Evolutionary conservation across 2,888 invertebrate genomes (phyloP).

Genomic region (Scaptomyza reducta): DNA sequence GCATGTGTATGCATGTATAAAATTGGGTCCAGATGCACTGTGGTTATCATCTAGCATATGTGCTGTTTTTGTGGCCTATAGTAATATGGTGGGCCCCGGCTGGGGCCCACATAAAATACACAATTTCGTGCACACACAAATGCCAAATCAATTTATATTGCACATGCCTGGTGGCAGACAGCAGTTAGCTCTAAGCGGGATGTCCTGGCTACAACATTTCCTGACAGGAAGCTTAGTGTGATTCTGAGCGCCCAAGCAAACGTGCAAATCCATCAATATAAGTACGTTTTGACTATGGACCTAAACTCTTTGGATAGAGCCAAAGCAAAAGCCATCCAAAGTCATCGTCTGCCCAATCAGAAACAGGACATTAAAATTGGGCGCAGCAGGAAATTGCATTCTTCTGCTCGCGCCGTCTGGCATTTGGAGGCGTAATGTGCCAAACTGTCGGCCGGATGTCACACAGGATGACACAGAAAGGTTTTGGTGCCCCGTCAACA

Average conservation of each 20-base stretch:
- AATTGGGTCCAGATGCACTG: conserved; percentile 49
- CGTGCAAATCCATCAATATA: conserved; percentile 71
- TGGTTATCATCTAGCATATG: conserved; percentile 52
- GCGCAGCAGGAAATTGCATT: conserved; percentile 71
- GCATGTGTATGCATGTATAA: not conserved
- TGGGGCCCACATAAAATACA: conserved; percentile 66
- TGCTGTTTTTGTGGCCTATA: conserved; percentile 39
- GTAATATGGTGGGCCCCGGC: conserved; percentile 11
- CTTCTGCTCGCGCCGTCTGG: conserved; percentile 42
- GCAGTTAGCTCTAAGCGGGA: conserved; percentile 54
- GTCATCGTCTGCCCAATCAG: conserved; percentile 9
- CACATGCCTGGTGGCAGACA: conserved; percentile 12
- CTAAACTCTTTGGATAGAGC: conserved; percentile 31
- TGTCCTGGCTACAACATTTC: conserved; percentile 71
- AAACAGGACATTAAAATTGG: conserved; percentile 32
- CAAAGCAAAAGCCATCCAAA: not conserved
- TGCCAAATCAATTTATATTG: conserved; percentile 74
- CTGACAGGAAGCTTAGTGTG: conserved; percentile 56
- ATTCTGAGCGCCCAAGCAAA: conserved; percentile 13
- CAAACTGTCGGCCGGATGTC: conserved; percentile 12
- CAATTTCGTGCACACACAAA: conserved; percentile 64
- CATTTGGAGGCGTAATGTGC: conserved; percentile 34
- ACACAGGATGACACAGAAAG: conserved; percentile 1
- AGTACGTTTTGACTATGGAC: conserved; percentile 33
- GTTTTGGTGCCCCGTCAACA: conserved; percentile 13